These are phyloP conservation scores for Pseudomyrmex concolor DNA, from an alignment of 1,140 invertebrate genomes.

Conservation along the genomic window DNA sequence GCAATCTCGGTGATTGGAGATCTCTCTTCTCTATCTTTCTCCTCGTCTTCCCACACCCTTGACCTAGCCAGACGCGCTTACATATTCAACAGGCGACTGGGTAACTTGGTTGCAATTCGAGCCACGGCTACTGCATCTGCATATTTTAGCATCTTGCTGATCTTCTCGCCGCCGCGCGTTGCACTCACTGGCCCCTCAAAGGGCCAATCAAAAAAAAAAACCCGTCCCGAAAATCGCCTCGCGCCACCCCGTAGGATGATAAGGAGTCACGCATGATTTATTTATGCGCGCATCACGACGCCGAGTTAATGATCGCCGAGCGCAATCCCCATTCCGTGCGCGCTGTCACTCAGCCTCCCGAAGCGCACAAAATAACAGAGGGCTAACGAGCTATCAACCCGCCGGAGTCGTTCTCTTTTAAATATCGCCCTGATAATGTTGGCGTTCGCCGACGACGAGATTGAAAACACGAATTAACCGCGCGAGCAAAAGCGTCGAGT, in stretches of 20 bases:
- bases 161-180: constrained; percentile 29
- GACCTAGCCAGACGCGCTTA: constrained; percentile 67
- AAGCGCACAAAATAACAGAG: constrained; percentile 28
- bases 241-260: constrained; percentile 30
- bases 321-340: neutral
- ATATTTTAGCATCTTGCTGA: constrained; percentile 16
- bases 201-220: constrained; percentile 24
- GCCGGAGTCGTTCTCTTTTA: constrained; percentile 25
- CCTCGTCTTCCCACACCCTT: constrained; percentile 62
- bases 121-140: constrained; percentile 35
- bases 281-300: constrained; percentile 31
- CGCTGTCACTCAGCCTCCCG: constrained; percentile 34
- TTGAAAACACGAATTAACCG: neutral
- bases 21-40: constrained; percentile 27
- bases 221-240: constrained; percentile 57
- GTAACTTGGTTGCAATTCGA: constrained; percentile 60
- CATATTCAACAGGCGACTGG: constrained; percentile 66
- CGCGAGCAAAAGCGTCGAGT: constrained; percentile 4
- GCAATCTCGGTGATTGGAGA: neutral
- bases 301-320: constrained; percentile 39
- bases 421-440: constrained; percentile 28
- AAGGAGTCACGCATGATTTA: constrained; percentile 47
- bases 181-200: constrained; percentile 2
- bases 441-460: neutral
- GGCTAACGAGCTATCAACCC: constrained; percentile 42